These are phyloP conservation scores for Galagoides demidoff DNA, from an alignment of 2,797 vertebrate species.

Conservation along the genomic window DNA sequence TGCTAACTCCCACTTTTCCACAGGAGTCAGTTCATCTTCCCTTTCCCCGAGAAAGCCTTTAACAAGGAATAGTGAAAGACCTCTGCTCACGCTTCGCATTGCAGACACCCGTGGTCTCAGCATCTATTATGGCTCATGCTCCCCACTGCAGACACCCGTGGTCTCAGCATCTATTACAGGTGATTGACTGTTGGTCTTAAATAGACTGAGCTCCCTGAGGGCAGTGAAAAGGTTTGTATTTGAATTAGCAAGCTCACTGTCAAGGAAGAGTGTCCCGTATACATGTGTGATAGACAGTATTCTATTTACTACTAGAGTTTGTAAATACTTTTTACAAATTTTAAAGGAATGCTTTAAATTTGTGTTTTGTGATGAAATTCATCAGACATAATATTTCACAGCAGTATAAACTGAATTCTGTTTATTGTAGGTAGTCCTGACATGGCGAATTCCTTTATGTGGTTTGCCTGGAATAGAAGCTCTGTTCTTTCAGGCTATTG, in stretches of 20 bases:
- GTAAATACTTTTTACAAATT: not conserved
- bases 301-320: not conserved
- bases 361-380: not conserved
- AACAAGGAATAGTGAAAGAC: not conserved
- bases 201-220: not conserved
- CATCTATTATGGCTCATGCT: not conserved
- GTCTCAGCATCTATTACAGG: not conserved
- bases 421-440: not conserved
- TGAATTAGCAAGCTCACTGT: not conserved
- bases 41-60: not conserved
- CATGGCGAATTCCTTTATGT: slow-evolving; percentile 2
- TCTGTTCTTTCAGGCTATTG: not conserved
- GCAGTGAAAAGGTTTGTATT: not conserved
- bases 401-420: not conserved
- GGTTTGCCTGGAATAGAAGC: not conserved
- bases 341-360: not conserved
- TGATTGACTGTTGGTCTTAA: not conserved
- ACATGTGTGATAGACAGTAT: not conserved
- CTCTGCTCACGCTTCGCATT: not conserved
- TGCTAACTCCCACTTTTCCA: not conserved
- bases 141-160: not conserved
- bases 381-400: not conserved
- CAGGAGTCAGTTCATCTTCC: not conserved
- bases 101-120: not conserved
- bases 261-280: not conserved